phyloP scores from a whole-genome alignment of 2,888 invertebrate species.

The Cetonia aurata region DNA sequence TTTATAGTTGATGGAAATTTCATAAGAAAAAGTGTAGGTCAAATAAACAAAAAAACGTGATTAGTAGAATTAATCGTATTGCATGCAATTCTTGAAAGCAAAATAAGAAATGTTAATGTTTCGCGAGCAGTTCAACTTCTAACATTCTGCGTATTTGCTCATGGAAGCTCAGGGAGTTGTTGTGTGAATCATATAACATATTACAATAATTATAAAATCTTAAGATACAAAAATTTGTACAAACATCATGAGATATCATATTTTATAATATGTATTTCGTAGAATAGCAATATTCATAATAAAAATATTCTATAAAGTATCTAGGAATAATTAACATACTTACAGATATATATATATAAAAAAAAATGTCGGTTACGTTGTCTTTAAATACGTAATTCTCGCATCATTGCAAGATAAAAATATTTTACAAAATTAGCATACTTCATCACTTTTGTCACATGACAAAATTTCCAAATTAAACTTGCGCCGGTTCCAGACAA shows the following conservation, averaged over 20 bases:
- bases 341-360: slow-evolving; percentile 2
- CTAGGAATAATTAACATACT: not conserved
- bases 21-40: too few species aligned
- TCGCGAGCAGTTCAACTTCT: not conserved
- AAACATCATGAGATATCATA: slow-evolving; percentile 2
- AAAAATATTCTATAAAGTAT: not conserved
- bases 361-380: slow-evolving; percentile 23
- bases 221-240: slow-evolving; percentile 13
- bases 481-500: too few species aligned
- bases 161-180: not conserved
- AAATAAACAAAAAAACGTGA: too few species aligned
- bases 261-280: not conserved
- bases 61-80: too few species aligned
- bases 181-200: too few species aligned
- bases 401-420: too few species aligned
- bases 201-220: slow-evolving; percentile 6
- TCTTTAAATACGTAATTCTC: slow-evolving; percentile 29
- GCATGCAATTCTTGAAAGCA: too few species aligned
- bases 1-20: too few species aligned
- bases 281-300: not conserved
- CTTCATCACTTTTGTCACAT: not conserved
- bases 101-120: too few species aligned
- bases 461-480: not conserved
- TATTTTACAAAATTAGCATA: not conserved
- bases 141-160: slow-evolving; percentile 6